These are phyloP conservation scores for Tolypeutes matacus DNA, from an alignment of 2,797 vertebrate species.

Conservation along the genomic window DNA sequence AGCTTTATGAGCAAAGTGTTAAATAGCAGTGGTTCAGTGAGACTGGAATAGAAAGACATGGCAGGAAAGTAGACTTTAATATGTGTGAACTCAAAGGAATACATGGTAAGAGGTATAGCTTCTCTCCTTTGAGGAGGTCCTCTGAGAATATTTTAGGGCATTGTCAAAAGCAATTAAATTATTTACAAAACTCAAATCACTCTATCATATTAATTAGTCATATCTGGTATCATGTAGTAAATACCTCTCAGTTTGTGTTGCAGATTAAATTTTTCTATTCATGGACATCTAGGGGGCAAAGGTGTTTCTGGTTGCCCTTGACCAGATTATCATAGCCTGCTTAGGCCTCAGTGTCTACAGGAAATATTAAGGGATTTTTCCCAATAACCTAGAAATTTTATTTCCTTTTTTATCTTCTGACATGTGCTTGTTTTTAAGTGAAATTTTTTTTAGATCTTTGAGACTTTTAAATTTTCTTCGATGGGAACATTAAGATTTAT, in stretches of 20 bases:
- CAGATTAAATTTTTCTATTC: background rate
- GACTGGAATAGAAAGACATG: background rate
- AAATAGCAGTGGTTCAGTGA: background rate
- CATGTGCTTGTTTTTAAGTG: background rate
- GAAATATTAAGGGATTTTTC: background rate
- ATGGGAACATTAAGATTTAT: background rate
- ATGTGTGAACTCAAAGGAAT: background rate
- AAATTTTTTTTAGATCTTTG: background rate
- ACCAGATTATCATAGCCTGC: background rate
- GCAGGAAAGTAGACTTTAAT: background rate
- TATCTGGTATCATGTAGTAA: background rate
- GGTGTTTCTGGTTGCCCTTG: background rate
- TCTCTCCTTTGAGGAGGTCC: background rate
- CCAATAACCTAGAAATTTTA: background rate
- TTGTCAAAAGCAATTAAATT: background rate
- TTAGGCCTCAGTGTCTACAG: background rate
- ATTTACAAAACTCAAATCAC: background rate
- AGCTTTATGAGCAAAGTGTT: background rate
- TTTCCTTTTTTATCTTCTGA: constrained; percentile 10
- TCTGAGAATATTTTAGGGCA: background rate
- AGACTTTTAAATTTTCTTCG: background rate
- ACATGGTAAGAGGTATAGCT: background rate
- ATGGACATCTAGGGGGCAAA: background rate
- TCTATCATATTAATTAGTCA: background rate
- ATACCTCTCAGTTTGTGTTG: background rate